These are phyloP conservation scores for Merluccius polli DNA, from an alignment of 2,797 vertebrate genomes.

Conservation along the genomic window DNA sequence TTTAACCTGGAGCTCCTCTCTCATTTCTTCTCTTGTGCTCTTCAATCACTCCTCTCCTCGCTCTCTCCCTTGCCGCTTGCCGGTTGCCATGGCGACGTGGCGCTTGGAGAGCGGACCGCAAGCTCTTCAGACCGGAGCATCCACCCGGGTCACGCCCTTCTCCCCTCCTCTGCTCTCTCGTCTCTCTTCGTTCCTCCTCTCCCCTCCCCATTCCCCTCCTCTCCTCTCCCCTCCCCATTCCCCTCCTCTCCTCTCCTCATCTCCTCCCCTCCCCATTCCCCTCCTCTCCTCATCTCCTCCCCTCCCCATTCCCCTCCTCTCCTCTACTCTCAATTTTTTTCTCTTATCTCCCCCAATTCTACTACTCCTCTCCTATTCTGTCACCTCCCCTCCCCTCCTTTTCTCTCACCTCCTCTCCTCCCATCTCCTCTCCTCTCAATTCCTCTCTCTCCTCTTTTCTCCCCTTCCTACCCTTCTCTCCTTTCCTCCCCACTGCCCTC, in stretches of 20 bases:
- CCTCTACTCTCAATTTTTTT: neutral
- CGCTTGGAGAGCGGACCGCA: constrained; percentile 52
- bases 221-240: too few species aligned
- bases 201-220: neutral
- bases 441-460: constrained; percentile 18
- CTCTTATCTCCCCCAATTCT: constrained; percentile 21
- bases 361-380: constrained; percentile 23
- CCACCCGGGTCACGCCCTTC: constrained; percentile 35
- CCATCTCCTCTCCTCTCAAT: neutral
- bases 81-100: constrained; percentile 61
- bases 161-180: constrained; percentile 34
- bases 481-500: neutral
- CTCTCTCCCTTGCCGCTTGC: constrained; percentile 28
- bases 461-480: constrained; percentile 2
- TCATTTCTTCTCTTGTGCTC: constrained; percentile 30
- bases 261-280: neutral
- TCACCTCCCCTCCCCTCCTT: neutral
- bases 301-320: too few species aligned
- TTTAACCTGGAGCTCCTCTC: constrained; percentile 46
- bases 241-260: neutral
- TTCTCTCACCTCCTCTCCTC: neutral
- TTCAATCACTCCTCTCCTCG: constrained; percentile 17
- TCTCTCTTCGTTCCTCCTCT: constrained; percentile 18
- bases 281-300: constrained; percentile 27
- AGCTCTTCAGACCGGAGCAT: constrained; percentile 54